A percentile compares a stretch with the other conserved stretches of the same genome.
phyloP scores from a whole-genome alignment of 2,888 invertebrate species.

The Zaprionus lineosus region DNA sequence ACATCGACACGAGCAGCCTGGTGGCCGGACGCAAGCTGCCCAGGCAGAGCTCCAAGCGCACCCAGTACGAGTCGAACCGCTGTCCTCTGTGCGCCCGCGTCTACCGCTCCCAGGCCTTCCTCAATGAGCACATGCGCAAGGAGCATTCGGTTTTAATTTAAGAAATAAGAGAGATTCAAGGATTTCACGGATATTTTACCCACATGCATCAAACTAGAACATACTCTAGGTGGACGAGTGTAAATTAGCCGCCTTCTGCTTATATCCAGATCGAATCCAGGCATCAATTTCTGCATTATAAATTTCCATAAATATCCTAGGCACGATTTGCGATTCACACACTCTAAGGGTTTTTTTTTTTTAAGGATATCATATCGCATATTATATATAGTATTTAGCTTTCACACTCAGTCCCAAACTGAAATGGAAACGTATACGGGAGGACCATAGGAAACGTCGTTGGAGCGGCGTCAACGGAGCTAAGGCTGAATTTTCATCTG shows the following conservation, averaged over 20 bases:
- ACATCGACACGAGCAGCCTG: conserved; percentile 67
- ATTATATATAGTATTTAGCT: no score
- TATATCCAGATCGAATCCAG: no score
- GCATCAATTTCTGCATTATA: no score
- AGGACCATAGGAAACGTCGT: not conserved
- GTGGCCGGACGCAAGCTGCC: conserved; percentile 65
- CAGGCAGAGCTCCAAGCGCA: conserved; percentile 72
- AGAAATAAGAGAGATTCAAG: conserved; percentile 1
- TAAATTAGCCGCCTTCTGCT: no score
- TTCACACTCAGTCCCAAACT: no score
- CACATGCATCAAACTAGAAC: no score
- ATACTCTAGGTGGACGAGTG: conserved; percentile 8
- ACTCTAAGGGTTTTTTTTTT: no score
- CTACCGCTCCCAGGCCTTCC: conserved; percentile 81
- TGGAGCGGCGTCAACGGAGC: conserved; percentile 22
- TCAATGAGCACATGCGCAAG: conserved; percentile 83
- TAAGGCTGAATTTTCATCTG: conserved; percentile 43
- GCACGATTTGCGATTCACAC: no score
- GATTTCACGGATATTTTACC: no score
- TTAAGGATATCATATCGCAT: no score
- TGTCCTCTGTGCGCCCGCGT: conserved; percentile 82
- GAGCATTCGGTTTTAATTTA: conserved; percentile 82
- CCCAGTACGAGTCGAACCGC: conserved; percentile 79
- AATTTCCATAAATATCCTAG: no score
- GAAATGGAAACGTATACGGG: not conserved